phyloP scores from a whole-genome alignment of 2,113 vertebrate genomes.

The Vulpes vulpes region DNA sequence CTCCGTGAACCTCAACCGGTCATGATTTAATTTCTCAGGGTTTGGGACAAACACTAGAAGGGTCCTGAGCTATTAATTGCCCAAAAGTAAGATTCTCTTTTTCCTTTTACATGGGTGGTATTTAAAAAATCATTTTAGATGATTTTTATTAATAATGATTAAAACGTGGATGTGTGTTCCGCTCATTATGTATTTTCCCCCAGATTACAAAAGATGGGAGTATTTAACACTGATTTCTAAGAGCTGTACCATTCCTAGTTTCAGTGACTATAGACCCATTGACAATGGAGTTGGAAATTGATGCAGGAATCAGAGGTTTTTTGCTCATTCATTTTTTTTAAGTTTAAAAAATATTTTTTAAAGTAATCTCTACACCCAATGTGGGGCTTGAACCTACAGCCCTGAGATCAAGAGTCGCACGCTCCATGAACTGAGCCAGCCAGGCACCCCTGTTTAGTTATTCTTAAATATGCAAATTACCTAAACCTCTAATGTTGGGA shows the following conservation, averaged over 20 bases:
- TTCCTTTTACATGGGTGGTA: neutral
- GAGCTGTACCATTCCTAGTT: neutral
- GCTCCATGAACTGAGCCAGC: neutral
- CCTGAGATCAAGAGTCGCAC: neutral
- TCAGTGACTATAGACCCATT: neutral
- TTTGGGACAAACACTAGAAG: neutral
- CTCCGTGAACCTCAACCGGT: neutral
- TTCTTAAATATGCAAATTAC: constrained; percentile 1
- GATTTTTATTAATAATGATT: neutral
- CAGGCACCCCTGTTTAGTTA: neutral
- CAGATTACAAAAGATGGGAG: neutral
- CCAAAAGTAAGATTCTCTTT: neutral
- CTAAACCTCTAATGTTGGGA: neutral
- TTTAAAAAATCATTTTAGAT: neutral
- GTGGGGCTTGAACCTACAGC: neutral
- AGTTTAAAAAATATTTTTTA: neutral
- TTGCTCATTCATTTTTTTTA: neutral
- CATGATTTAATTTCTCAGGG: constrained; percentile 35
- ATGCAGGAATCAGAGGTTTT: neutral
- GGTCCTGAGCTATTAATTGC: neutral
- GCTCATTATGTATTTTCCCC: neutral
- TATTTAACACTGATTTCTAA: constrained; percentile 8
- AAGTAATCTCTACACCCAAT: neutral
- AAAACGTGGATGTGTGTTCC: neutral
- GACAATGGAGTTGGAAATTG: neutral